Conservation (phyloP, 2,113 vertebrate species). For the Seriola quinqueradiata region DNA sequence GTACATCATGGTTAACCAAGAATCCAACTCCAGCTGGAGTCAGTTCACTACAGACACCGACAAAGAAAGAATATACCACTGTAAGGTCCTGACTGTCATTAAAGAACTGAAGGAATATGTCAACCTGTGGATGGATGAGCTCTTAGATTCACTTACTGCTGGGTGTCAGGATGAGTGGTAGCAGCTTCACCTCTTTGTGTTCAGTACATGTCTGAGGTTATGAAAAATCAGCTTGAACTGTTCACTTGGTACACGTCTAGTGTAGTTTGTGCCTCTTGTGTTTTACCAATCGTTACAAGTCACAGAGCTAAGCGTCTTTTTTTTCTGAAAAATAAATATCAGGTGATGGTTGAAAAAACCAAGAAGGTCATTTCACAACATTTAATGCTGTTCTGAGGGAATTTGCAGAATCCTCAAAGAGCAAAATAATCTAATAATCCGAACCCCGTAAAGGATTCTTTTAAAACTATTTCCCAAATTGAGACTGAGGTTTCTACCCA, state of each 20-base stretch:
- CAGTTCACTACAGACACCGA: slow-evolving; percentile 37
- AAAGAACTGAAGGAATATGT: slow-evolving; percentile 26
- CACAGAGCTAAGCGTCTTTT: neutral
- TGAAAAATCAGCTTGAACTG: neutral
- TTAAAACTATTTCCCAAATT: too few relatives aligned
- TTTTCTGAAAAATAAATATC: neutral
- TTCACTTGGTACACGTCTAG: neutral
- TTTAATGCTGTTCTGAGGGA: too few relatives aligned
- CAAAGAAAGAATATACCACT: slow-evolving; percentile 41
- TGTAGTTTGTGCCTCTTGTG: neutral
- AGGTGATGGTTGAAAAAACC: neutral
- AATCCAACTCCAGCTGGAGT: slow-evolving; percentile 51
- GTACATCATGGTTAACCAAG: slow-evolving; percentile 46
- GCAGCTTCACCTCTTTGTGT: neutral
- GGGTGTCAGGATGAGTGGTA: neutral
- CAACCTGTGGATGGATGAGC: slow-evolving; percentile 4
- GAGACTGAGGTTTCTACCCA: too few relatives aligned
- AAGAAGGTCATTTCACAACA: neutral
- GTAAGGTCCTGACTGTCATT: slow-evolving; percentile 19
- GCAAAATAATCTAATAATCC: neutral
- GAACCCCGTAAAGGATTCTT: too few relatives aligned
- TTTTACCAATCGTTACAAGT: neutral
- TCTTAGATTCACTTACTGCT: slow-evolving; percentile 22
- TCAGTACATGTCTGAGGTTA: neutral
- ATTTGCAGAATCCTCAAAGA: neutral